Conservation (phyloP, 1,140 invertebrate species). For the Gryllus bimaculatus region DNA sequence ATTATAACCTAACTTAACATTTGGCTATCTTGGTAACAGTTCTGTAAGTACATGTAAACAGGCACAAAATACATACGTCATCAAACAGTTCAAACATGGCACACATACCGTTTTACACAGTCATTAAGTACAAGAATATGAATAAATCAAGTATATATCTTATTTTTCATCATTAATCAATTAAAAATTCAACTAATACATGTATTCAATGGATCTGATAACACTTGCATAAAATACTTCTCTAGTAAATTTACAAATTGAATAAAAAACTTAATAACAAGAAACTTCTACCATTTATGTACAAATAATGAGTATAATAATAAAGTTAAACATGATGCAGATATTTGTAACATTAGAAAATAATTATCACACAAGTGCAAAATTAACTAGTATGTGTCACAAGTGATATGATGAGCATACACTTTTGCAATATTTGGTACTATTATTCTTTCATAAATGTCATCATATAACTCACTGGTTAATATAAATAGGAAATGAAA, state of each 20-base stretch:
- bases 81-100: neutral
- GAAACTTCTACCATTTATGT: neutral
- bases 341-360: neutral
- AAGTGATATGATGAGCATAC: neutral
- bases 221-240: neutral
- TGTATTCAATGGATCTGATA: neutral
- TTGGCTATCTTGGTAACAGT: neutral
- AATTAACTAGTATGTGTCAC: neutral
- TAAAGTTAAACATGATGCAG: neutral
- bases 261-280: neutral
- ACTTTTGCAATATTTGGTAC: neutral
- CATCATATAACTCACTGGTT: too few relatives aligned
- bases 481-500: too few relatives aligned
- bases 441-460: too few relatives aligned
- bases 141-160: neutral
- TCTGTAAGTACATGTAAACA: neutral
- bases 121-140: constrained; percentile 5
- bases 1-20: neutral
- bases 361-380: neutral
- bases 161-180: neutral
- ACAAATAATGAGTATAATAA: neutral
- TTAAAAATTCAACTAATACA: neutral
- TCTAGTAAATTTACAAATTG: neutral
- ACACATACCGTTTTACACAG: neutral
- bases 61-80: neutral